Base-by-base conservation (phyloP, 1,140 invertebrate genomes). In the Lysiphlebus fabarum region DNA sequence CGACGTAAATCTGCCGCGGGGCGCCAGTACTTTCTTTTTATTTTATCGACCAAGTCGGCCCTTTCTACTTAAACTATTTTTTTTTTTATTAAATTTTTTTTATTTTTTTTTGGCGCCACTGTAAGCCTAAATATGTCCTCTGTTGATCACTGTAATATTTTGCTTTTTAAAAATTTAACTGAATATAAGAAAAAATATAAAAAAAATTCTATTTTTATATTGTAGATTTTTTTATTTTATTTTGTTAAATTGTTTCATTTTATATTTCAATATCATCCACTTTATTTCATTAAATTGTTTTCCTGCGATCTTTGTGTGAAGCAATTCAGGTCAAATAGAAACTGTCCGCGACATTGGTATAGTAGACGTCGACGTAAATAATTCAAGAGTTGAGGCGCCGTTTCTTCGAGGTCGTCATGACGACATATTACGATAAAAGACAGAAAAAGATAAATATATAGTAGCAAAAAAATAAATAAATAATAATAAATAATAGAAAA, bases 1-100 rank as follows among this genome's bases (percentile, higher is more conserved):
- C 63, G 71, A 73, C 69, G 66, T 73, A 72, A 73, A 73, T 73
- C 67, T 73, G 70, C 63, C 65, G 57, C 48, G 61, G 63, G 69
- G 57, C 70, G 64, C 62, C 68, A 48, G 47, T 49, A 62, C 51
- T 57, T 67, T 55, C 63, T 63, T 54, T 40, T 50, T 56, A 59
- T 66, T 61, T 69, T 71, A 71, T 72, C 68, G 65, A 71, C 61
- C 66, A 58, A 64, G 56, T 53, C 64, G 67, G 67, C 69, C 67
- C 65, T 67, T 61, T 61, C 47, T 33, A 49, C 41, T 55, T 42
- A 53, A 45, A 38, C 37, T 40, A 41, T n/a, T n/a, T 36, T 53
- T 34, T 33, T 38, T 38, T 51, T 14, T 34, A 49, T 36, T 36
- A 36, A 26, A 26, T 26, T 26, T 33, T 44, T 11, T 55, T 8